Evolutionary conservation across 2,888 invertebrate genomes (phyloP).

Genomic region (Lithophane semibrunnea): DNA sequence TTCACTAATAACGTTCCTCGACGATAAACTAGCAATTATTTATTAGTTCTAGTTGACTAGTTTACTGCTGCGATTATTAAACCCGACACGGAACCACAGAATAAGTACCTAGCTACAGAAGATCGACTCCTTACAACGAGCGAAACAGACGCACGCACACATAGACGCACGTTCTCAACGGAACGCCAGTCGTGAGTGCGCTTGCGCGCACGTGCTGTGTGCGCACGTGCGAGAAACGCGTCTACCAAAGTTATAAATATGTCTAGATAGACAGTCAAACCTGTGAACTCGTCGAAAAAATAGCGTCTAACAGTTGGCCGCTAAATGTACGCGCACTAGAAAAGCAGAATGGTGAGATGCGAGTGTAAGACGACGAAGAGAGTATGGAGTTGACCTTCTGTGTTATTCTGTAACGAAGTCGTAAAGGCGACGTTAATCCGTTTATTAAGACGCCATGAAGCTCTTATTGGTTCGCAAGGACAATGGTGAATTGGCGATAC

Average conservation of each 20-base stretch:
- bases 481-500: background rate
- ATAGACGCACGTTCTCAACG: too few relatives aligned
- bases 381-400: background rate
- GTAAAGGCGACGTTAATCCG: slow-evolving; percentile 10
- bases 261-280: too few relatives aligned
- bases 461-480: slow-evolving; percentile 28
- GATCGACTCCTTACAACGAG: background rate
- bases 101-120: slow-evolving; percentile 12
- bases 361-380: too few relatives aligned
- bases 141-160: background rate
- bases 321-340: too few relatives aligned
- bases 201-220: background rate
- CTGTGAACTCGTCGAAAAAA: too few relatives aligned
- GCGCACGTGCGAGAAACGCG: background rate
- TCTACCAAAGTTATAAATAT: background rate
- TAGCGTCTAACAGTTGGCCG: too few relatives aligned
- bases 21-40: slow-evolving; percentile 42
- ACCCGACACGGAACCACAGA: background rate
- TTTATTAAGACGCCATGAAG: slow-evolving; percentile 45
- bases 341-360: too few relatives aligned
- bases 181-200: background rate
- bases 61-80: slow-evolving; percentile 42
- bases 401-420: background rate
- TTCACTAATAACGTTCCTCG: slow-evolving; percentile 33
- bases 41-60: slow-evolving; percentile 23